Conservation (phyloP, 2,797 vertebrate species). For the Tragopan temminckii region DNA sequence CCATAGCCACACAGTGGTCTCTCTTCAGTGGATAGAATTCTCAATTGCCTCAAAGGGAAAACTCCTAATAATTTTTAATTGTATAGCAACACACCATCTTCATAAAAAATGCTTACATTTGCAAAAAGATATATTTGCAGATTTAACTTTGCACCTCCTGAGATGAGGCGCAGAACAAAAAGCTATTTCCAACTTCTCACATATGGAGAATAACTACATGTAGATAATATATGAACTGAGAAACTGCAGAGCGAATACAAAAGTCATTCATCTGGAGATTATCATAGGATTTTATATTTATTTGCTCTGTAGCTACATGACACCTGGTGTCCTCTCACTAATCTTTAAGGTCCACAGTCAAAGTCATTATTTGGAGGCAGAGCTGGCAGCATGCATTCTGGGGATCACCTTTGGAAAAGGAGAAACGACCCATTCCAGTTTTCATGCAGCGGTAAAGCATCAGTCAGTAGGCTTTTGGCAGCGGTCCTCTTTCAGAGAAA, state of each 20-base stretch:
- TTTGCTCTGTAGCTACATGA: background rate
- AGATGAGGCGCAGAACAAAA: slow-evolving; percentile 33
- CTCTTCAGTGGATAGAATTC: slow-evolving; percentile 15
- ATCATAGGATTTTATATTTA: slow-evolving; percentile 8
- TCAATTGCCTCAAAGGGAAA: slow-evolving; percentile 2
- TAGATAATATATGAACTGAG: slow-evolving; percentile 48
- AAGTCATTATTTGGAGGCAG: background rate
- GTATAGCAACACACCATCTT: background rate
- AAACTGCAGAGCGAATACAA: slow-evolving; percentile 29
- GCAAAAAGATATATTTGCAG: slow-evolving; percentile 33
- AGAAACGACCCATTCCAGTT: background rate
- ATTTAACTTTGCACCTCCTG: slow-evolving; percentile 34
- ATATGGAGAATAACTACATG: slow-evolving; percentile 28
- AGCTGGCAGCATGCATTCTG: accelerated
- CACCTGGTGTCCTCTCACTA: background rate
- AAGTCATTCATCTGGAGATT: slow-evolving; percentile 42
- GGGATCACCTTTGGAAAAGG: background rate
- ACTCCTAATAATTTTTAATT: slow-evolving; percentile 14
- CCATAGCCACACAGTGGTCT: background rate
- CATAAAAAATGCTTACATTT: slow-evolving; percentile 5
- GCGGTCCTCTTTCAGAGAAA: background rate
- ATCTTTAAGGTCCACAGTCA: background rate
- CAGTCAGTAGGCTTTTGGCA: background rate
- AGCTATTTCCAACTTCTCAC: slow-evolving; percentile 9
- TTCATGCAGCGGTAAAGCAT: background rate